Percentiles rank a stretch among this genome's conserved stretches.
Conservation (phyloP, 2,113 vertebrate species). For the Crotalus horridus region DNA sequence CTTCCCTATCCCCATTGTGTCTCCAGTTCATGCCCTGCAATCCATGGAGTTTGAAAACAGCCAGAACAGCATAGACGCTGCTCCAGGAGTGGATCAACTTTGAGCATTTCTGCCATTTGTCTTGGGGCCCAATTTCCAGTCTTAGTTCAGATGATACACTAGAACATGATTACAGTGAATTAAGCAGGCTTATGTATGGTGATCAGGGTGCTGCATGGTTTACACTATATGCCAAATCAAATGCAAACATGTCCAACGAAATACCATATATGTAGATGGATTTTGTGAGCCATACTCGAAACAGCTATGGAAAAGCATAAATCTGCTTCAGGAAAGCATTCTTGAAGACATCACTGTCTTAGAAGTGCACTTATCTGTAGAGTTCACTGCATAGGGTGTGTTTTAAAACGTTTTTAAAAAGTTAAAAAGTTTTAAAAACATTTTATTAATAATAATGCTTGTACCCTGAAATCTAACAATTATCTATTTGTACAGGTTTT, state of each 20-base stretch:
- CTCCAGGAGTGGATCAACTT: neutral
- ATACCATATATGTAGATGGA: too few relatives aligned
- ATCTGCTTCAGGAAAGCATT: neutral
- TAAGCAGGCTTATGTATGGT: neutral
- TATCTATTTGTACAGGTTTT: slow-evolving; percentile 20
- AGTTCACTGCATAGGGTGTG: neutral
- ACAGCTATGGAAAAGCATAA: neutral
- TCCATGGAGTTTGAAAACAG: neutral
- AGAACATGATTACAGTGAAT: neutral
- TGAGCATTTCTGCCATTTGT: neutral
- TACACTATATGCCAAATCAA: neutral
- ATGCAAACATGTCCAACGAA: neutral
- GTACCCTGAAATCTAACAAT: slow-evolving; percentile 27
- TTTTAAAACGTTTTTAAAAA: neutral
- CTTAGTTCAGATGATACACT: neutral
- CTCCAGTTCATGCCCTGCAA: neutral
- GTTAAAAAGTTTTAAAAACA: neutral
- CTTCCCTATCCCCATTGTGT: neutral
- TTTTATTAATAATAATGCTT: slow-evolving; percentile 28
- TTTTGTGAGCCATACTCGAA: too few relatives aligned
- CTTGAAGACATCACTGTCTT: neutral
- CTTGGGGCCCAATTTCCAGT: neutral
- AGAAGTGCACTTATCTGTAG: neutral
- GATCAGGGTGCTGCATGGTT: neutral
- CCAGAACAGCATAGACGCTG: neutral